Evolutionary conservation across 2,797 vertebrate genomes (phyloP).

Genomic region (Emys orbicularis): DNA sequence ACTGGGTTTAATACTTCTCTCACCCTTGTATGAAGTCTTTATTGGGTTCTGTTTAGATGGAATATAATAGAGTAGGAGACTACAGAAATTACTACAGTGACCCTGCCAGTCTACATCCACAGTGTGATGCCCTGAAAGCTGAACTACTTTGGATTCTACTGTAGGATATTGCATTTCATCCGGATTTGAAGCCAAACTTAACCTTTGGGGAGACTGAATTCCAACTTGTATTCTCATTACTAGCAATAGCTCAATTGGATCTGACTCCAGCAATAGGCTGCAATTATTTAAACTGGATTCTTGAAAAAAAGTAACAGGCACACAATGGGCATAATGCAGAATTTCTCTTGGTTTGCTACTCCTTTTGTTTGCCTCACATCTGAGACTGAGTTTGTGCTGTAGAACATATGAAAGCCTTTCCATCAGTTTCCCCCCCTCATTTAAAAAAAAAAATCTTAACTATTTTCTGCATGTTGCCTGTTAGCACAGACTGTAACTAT

Average conservation of each 20-base stretch:
- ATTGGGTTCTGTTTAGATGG: not conserved
- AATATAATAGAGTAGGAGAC: not conserved
- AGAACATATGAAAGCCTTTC: not conserved
- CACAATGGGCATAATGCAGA: not conserved
- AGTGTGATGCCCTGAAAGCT: not conserved
- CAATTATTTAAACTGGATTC: not conserved
- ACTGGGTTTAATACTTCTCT: not conserved
- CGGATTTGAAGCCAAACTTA: not conserved
- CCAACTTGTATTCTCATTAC: not conserved
- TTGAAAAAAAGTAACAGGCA: constrained; percentile 11
- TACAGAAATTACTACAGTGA: not conserved
- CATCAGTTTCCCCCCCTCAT: not conserved
- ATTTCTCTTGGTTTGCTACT: constrained; percentile 38
- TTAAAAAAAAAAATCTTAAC: not conserved
- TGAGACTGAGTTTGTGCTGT: not conserved
- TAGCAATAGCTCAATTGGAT: not conserved
- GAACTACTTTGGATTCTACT: not conserved
- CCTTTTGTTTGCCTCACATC: not conserved
- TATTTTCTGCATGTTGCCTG: too few relatives aligned
- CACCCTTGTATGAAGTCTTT: not conserved
- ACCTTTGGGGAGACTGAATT: not conserved
- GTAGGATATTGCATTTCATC: not conserved
- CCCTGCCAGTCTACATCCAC: not conserved
- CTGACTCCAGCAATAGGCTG: not conserved
- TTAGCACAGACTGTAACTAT: not conserved